phyloP scores from a whole-genome alignment of 2,888 invertebrate species.

The Phorcus lineatus region DNA sequence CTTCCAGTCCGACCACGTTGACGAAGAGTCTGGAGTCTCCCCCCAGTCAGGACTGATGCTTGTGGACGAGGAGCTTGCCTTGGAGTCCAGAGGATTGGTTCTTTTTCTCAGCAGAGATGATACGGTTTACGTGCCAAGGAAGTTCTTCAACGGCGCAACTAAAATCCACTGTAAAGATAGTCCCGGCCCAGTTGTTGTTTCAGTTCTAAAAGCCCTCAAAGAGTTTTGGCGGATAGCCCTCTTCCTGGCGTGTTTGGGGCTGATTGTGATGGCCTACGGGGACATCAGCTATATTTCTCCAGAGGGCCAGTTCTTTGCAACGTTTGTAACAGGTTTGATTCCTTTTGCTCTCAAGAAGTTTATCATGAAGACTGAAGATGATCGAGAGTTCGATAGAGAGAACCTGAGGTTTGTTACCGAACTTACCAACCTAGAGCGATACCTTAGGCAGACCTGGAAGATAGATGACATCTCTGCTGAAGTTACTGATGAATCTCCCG shows the following conservation, averaged over 20 bases:
- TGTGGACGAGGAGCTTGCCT: neutral
- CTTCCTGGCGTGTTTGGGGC: conserved; percentile 34
- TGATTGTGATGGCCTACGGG: conserved; percentile 40
- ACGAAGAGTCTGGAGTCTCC: neutral
- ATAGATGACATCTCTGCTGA: conserved; percentile 27
- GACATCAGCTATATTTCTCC: conserved; percentile 37
- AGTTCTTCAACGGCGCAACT: conserved; percentile 34
- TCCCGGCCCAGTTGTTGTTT: conserved; percentile 27
- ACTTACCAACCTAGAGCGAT: conserved; percentile 28
- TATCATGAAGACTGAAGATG: neutral
- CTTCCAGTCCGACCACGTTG: neutral
- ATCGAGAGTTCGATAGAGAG: neutral
- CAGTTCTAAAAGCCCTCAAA: conserved; percentile 26
- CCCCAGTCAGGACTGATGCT: no score
- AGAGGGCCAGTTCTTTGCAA: conserved; percentile 37
- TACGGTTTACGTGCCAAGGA: conserved; percentile 32
- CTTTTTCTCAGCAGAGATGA: conserved; percentile 30
- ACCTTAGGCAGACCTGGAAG: conserved; percentile 34
- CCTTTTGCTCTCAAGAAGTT: conserved; percentile 33
- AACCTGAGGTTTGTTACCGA: conserved; percentile 30
- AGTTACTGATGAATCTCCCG: no score
- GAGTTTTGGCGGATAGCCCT: conserved; percentile 31
- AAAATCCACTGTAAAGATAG: conserved; percentile 28
- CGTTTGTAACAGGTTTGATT: conserved; percentile 35
- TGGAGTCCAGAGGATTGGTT: neutral